Conservation (phyloP, 2,113 vertebrate species). For the Uropsilus gracilis region DNA sequence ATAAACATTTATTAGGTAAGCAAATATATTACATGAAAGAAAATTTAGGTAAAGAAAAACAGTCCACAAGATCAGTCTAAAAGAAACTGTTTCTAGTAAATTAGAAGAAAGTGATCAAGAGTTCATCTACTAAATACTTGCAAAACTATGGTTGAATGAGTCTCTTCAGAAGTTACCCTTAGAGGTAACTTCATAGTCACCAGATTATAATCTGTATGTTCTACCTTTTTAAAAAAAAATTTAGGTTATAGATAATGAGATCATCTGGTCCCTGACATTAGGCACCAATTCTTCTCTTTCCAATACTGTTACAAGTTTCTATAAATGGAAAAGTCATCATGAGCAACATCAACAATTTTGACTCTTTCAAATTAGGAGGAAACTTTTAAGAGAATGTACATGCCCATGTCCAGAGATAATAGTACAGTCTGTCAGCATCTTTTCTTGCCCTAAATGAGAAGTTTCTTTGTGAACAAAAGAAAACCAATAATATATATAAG, state of each 20-base stretch:
- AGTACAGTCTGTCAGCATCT: not conserved
- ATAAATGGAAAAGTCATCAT: not conserved
- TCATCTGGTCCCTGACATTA: not conserved
- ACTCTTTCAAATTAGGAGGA: constrained; percentile 19
- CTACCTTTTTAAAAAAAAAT: constrained; percentile 17
- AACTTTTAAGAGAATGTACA: not conserved
- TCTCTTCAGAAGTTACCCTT: constrained; percentile 21
- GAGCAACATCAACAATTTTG: not conserved
- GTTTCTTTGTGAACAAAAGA: not conserved
- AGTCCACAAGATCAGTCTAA: not conserved
- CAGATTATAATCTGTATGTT: not conserved
- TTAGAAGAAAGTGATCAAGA: not conserved
- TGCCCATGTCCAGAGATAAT: too few relatives aligned
- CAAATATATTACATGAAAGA: not conserved
- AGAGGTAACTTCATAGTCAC: not conserved
- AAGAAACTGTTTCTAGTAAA: not conserved
- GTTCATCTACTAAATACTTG: not conserved
- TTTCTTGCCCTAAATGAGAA: not conserved
- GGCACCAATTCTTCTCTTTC: not conserved
- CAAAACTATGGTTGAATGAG: not conserved
- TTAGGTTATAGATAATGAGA: not conserved
- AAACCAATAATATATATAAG: not conserved
- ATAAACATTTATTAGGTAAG: not conserved
- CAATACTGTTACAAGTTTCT: not conserved
- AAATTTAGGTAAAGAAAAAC: not conserved